A percentile compares a stretch with the other conserved stretches of the same genome.
phyloP scores from a whole-genome alignment of 1,140 invertebrate species.

The Campoletis sonorensis region DNA sequence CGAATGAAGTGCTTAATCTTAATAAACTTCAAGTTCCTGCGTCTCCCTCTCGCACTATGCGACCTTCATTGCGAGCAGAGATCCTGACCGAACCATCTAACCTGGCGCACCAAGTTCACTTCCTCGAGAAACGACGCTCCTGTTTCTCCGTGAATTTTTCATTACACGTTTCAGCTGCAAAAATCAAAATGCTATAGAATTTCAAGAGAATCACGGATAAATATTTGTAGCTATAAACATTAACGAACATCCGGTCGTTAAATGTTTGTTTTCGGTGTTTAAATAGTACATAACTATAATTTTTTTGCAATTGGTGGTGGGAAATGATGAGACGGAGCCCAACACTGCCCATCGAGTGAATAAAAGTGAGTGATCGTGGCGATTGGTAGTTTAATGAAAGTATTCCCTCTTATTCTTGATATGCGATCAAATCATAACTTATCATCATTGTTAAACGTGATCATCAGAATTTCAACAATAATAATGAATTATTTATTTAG shows the following conservation, averaged over 20 bases:
- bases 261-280: background rate
- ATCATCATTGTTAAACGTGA: too few relatives aligned
- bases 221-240: too few relatives aligned
- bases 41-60: background rate
- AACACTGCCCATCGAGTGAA: too few relatives aligned
- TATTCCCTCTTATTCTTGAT: too few relatives aligned
- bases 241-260: background rate
- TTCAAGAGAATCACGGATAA: background rate
- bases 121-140: background rate
- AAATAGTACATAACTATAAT: background rate
- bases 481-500: too few relatives aligned
- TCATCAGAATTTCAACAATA: too few relatives aligned
- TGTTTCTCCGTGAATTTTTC: background rate
- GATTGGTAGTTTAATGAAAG: too few relatives aligned
- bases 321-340: too few relatives aligned
- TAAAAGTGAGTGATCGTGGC: too few relatives aligned
- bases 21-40: constrained; percentile 53
- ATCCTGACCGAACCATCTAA: background rate
- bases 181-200: background rate
- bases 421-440: too few relatives aligned
- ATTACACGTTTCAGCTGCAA: background rate
- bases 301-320: background rate
- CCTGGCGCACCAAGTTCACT: constrained; percentile 2
- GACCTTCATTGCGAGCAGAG: background rate
- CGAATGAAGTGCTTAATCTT: constrained; percentile 58